Evolutionary conservation across 2,797 vertebrate species (phyloP).

Genomic region (Aulostomus chinensis): DNA sequence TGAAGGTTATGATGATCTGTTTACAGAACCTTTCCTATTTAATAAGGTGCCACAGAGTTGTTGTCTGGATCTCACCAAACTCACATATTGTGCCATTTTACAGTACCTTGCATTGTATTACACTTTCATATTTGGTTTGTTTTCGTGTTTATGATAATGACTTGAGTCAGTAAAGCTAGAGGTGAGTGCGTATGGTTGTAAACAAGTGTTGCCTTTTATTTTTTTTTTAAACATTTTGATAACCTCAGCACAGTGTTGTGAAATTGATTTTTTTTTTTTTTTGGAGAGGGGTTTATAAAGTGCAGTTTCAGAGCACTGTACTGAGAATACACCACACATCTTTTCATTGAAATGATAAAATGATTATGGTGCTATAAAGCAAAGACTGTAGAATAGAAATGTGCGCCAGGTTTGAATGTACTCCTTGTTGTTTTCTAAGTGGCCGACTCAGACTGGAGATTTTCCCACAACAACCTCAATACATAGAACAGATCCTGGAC

Average conservation of each 20-base stretch:
- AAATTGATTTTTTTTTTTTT: conserved; percentile 7
- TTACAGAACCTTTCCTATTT: conserved; percentile 44
- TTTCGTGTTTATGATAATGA: neutral
- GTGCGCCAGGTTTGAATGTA: conserved; percentile 23
- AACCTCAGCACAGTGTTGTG: neutral
- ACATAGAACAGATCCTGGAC: conserved; percentile 41
- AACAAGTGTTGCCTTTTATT: neutral
- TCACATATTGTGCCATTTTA: conserved; percentile 5
- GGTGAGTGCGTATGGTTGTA: conserved; percentile 4
- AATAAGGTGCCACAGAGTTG: conserved; percentile 25
- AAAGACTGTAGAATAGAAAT: conserved; percentile 12
- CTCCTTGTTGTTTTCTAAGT: conserved; percentile 13
- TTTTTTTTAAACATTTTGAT: too few species aligned
- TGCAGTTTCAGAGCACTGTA: conserved; percentile 18
- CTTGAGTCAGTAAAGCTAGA: neutral
- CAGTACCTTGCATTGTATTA: conserved; percentile 6
- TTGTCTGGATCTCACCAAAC: conserved; percentile 19
- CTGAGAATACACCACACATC: too few species aligned
- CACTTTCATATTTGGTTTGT: conserved; percentile 12
- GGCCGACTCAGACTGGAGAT: conserved; percentile 8
- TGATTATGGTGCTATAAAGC: conserved; percentile 27
- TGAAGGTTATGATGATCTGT: conserved; percentile 57
- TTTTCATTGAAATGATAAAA: neutral
- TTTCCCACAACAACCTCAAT: conserved; percentile 13
- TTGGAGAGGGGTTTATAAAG: neutral